Conservation (phyloP, 2,113 vertebrate genomes). For the Brachionichthys hirsutus region DNA sequence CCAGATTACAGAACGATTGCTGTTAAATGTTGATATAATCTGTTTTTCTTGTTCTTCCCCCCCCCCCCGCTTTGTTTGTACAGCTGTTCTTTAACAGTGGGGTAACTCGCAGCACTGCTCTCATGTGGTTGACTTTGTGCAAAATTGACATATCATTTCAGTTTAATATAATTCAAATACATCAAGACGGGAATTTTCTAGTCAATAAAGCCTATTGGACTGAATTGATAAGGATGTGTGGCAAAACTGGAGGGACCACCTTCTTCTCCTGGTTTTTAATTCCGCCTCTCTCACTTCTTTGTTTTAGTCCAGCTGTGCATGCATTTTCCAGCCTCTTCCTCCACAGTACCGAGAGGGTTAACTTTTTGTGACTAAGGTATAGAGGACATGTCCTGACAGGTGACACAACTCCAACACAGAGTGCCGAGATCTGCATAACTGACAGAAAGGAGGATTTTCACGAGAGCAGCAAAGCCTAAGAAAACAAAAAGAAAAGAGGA, state of each 20-base stretch:
- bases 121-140: slow-evolving; percentile 65
- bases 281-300: slow-evolving; percentile 5
- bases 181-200: slow-evolving; percentile 28
- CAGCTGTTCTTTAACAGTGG: slow-evolving; percentile 79
- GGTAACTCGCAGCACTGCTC: slow-evolving; percentile 68
- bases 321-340: slow-evolving; percentile 29
- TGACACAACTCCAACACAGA: slow-evolving; percentile 54
- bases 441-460: slow-evolving; percentile 68
- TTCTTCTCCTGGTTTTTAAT: slow-evolving; percentile 7
- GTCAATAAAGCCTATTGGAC: slow-evolving; percentile 19
- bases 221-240: slow-evolving; percentile 9
- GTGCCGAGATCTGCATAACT: slow-evolving; percentile 45
- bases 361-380: slow-evolving; percentile 72
- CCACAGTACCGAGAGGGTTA: slow-evolving; percentile 62
- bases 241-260: slow-evolving; percentile 5
- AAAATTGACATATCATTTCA: slow-evolving; percentile 76
- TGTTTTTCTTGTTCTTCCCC: slow-evolving; percentile 76
- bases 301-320: slow-evolving; percentile 28
- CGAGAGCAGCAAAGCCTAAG: slow-evolving; percentile 60
- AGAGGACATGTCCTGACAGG: slow-evolving; percentile 75
- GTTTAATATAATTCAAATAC: slow-evolving; percentile 71
- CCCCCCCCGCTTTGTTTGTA: slow-evolving; percentile 70
- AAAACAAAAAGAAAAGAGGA: slow-evolving; percentile 70
- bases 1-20: slow-evolving; percentile 83
- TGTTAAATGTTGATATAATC: slow-evolving; percentile 82